Percentiles rank a stretch among this genome's conserved stretches.
Evolutionary conservation across 2,113 vertebrate species (phyloP).

Genomic region (Poeciliopsis prolifica): DNA sequence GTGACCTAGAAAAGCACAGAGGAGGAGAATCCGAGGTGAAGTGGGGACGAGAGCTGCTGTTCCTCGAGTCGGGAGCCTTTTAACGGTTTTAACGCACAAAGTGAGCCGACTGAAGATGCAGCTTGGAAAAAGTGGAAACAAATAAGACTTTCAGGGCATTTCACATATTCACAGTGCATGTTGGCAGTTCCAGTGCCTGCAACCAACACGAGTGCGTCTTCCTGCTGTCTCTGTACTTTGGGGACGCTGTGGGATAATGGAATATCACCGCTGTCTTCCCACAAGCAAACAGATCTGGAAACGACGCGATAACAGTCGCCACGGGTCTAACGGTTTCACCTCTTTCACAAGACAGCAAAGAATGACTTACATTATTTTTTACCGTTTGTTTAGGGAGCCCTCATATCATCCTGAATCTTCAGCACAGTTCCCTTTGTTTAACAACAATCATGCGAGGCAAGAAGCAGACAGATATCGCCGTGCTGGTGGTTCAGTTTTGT

Average conservation of each 20-base stretch:
- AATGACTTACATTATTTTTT: conserved; percentile 73
- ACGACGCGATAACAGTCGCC: conserved; percentile 39
- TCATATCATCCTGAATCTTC: conserved; percentile 55
- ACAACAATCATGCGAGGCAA: conserved; percentile 65
- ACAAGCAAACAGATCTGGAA: conserved; percentile 21
- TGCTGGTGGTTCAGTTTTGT: conserved; percentile 56
- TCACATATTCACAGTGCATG: background rate
- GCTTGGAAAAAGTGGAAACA: conserved; percentile 4
- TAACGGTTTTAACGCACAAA: conserved; percentile 28
- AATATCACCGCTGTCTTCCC: conserved; percentile 9
- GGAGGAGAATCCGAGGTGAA: conserved; percentile 47
- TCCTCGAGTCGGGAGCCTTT: conserved; percentile 38
- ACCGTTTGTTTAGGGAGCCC: conserved; percentile 82
- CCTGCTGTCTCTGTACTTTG: conserved; percentile 9
- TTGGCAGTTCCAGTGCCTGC: conserved; percentile 4
- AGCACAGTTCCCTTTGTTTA: conserved; percentile 54
- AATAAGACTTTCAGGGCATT: conserved; percentile 21
- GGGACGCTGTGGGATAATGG: conserved; percentile 27
- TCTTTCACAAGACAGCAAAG: conserved; percentile 24
- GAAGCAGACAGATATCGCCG: conserved; percentile 56
- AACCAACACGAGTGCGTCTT: background rate
- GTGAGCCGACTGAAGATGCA: conserved; percentile 24
- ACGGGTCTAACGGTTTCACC: conserved; percentile 37
- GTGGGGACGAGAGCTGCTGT: conserved; percentile 33
- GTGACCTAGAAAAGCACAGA: conserved; percentile 84